Evolutionary conservation across 2,797 vertebrate species (phyloP), one percentile per base, ranked within the genome.

Genomic region (Amazona ochrocephala): DNA sequence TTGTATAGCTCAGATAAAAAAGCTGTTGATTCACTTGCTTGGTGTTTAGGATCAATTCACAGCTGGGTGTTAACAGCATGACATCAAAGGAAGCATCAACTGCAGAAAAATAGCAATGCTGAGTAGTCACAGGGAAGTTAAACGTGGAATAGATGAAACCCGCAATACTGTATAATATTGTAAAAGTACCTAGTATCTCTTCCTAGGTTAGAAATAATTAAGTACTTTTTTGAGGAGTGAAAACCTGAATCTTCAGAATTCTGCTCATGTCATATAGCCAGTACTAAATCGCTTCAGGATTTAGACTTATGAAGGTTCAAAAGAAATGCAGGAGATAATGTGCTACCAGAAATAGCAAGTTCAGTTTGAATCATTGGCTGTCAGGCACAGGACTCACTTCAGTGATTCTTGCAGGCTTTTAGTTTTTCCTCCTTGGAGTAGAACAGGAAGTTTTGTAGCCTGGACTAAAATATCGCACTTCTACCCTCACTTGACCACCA

Each of bases 191-290:
- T 13, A 7, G 0, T 54, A 22, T 70, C 7, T 56, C 5, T 58
- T 82, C 16, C 12, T 66, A 30, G 4, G 2, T 47, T 42, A 61
- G 27, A 23, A 87, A 53, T 79, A 39, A 18, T 34, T 23, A 9
- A 47, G 34, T 50, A 32, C 6, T 42, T 60, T 64, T 84, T 51
- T 41, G 32, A 53, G 42, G 26, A 41, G 6, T 62, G 39, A 64
- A 79, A 71, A 24, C 18, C 18, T 71, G 56, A 74, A 37, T 64
- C 60, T 73, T 87, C 11, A 89, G 13, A 73, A 61, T 91, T 77
- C 56, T 79, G 10, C 7, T 51, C 0, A 0, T 39, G 24, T 84
- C 30, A 41, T 29, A 21, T 39, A 51, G 10, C 15, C 0, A 0
- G 8, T 54, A 23, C 39, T 66, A 21, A 91, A 60, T 82, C 24